Percentiles rank a stretch among this genome's conserved stretches.
phyloP scores from a whole-genome alignment of 2,888 invertebrate species.

The Cylloceria caligata region DNA sequence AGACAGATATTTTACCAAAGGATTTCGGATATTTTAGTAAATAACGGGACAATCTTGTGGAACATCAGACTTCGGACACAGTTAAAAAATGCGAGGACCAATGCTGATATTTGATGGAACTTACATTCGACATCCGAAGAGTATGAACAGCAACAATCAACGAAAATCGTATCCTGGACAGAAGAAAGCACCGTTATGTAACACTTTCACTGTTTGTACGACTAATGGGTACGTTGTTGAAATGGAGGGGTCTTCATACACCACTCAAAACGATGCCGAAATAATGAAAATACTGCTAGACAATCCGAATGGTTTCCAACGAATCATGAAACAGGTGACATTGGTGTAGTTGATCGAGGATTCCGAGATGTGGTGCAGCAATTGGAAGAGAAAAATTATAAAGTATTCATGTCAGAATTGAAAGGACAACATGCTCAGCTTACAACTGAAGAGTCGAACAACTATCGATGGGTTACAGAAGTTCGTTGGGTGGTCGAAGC shows the following conservation, averaged over 20 bases:
- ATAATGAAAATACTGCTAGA: constrained; percentile 70
- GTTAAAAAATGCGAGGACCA: too few species aligned
- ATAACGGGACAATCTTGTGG: too few species aligned
- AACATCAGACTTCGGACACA: too few species aligned
- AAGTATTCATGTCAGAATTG: constrained; percentile 72
- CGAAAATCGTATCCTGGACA: constrained; percentile 69
- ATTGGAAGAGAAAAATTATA: constrained; percentile 64
- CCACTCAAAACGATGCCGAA: constrained; percentile 72
- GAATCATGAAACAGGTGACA: constrained; percentile 67
- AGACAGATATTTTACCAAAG: too few species aligned
- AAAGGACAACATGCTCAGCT: constrained; percentile 74
- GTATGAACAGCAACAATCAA: constrained; percentile 68
- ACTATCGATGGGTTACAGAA: constrained; percentile 71
- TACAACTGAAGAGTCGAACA: constrained; percentile 68
- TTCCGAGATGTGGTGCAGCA: constrained; percentile 69
- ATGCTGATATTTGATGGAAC: constrained; percentile 68
- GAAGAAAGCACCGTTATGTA: constrained; percentile 71
- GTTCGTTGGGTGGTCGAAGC: constrained; percentile 69
- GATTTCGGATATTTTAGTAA: too few species aligned
- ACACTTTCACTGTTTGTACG: constrained; percentile 73
- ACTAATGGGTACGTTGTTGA: constrained; percentile 71
- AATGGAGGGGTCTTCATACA: constrained; percentile 70
- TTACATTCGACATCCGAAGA: constrained; percentile 68
- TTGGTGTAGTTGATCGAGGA: constrained; percentile 72
- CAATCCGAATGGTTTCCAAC: constrained; percentile 64